Evolutionary conservation across 2,113 vertebrate genomes (phyloP).

Genomic region (Beaufortia kweichowensis): DNA sequence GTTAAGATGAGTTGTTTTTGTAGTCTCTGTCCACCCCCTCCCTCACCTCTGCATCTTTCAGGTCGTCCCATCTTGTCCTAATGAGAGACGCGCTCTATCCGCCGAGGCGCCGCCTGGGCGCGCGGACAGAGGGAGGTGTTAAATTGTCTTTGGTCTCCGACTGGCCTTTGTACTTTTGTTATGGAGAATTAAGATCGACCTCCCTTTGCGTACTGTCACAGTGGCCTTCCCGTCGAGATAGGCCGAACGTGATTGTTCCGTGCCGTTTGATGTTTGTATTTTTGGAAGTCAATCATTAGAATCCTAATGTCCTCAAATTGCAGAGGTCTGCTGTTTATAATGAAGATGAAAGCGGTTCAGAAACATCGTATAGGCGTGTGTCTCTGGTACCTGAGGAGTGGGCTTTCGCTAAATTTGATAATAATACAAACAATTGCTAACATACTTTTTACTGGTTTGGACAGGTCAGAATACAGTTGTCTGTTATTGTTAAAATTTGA

Average conservation of each 20-base stretch:
- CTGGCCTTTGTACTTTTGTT: conserved; percentile 74
- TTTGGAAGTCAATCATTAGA: conserved; percentile 76
- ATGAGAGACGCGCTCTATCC: conserved; percentile 57
- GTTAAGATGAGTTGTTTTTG: conserved; percentile 63
- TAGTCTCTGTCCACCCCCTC: conserved; percentile 49
- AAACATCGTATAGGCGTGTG: neutral
- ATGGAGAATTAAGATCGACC: conserved; percentile 67
- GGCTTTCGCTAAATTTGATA: neutral
- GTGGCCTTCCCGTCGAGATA: conserved; percentile 62
- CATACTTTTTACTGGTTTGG: neutral
- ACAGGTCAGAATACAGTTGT: neutral
- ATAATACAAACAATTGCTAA: neutral
- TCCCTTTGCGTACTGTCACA: conserved; percentile 56
- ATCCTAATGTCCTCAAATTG: conserved; percentile 52
- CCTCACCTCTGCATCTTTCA: conserved; percentile 52
- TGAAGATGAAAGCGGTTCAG: neutral
- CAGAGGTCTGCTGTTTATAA: conserved; percentile 13
- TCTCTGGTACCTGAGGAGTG: neutral
- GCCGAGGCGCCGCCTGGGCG: conserved; percentile 61
- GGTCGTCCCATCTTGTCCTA: conserved; percentile 58
- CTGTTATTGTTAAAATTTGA: too few relatives aligned
- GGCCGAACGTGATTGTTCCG: conserved; percentile 64
- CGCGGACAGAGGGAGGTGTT: conserved; percentile 66
- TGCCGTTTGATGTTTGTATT: conserved; percentile 67
- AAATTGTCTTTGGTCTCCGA: conserved; percentile 62